Evolutionary conservation across 2,797 vertebrate genomes (phyloP), one percentile per base, ranked within the genome.

Genomic region (Lepus oiostolus): DNA sequence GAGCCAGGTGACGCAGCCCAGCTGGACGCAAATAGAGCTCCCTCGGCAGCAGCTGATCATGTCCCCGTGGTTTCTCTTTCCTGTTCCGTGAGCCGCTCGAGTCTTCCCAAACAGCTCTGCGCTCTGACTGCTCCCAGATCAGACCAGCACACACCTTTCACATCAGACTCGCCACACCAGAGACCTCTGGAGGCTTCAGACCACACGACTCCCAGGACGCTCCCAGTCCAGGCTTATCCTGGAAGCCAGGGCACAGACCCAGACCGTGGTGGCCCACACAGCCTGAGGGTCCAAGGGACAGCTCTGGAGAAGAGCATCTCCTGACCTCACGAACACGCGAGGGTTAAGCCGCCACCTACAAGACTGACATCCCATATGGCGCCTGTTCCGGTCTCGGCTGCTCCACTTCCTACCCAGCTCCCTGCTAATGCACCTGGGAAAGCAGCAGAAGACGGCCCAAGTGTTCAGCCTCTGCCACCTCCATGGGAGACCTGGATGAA

Each of bases 261-360:
- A 28, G 30, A 8, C 19, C 0, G 0, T 0, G 1, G 81, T 5
- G 9, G 26, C 38, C 32, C 2, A 0, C 0, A 11, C 22, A 17
- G 68, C 17, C n/a, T 4, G 7, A 5, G 2, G 54, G 12, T 10
- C 3, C 0, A n/a, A 38, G 28, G 21, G 6, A 8, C 38, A 6
- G 4, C 22, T 16, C 4, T 38, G 2, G 2, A 60, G 11, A 9
- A 21, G 52, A n/a, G 28, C 7, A 5, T 11, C 3, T 2, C 28
- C 17, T 42, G 7, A 6, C 13, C 24, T 7, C 47, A 50, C 17
- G 80, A 62, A n/a, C n/a, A n/a, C n/a, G 54, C 54, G 8, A 58
- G 54, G 54, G 54, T 19, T 14, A 19, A 19, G 54, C 54, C 8
- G 42, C 8, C 42, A 42, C 42, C 42, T 42, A 8, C 42, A 1